Base-by-base conservation (phyloP, 37 sponge, comb jelly and placozoan species). In the Aplysina aerophoba region DNA sequence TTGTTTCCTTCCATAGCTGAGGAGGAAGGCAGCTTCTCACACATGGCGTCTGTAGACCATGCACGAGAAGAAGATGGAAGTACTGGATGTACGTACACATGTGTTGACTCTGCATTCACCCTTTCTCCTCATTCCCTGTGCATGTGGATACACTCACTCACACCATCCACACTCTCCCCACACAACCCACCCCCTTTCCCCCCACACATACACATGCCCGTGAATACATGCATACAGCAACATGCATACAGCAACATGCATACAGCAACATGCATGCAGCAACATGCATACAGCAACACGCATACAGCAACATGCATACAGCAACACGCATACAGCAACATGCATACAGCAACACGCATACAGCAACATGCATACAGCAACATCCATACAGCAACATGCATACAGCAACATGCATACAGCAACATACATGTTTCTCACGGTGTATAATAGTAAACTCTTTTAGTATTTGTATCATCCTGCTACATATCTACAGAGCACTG, bases 321-420 rank as follows among this genome's bases (percentile, higher is more conserved):
- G 38, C 25, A 35, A 28, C 38, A 74, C 78, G 21, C 78, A 28
- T 39, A 74, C 78, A 74, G 38, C 25, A 35, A 44, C 78, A 74
- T 39, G 34, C 78, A 44, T 24, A 74, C 78, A 74, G 38, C 25
- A 35, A 74, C 78, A 74, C 78, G 31, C 78, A 74, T 39, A 74
- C 78, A 74, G 38, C 25, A 35, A 44, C 50, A 44, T 44, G 6
- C 50, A 44, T 44, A 11, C 50, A 44, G 3, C 50, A 3, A 44
- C 50, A 44, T 44, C 50, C 50, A 44, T 44, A 44, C 50, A 44
- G 8, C 50, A 44, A 44, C 50, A 44, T 44, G 8, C 50, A 44
- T 8, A 44, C 50, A 44, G 6, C 3, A 11, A 8, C 50, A 44
- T 44, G 50, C 50, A 44, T 44, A 44, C 50, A 44, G 50, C 50